A percentile compares a stretch with the other conserved stretches of the same genome.
Evolutionary conservation across 1,140 invertebrate genomes (phyloP).

Genomic region (Sarcophaga bullata): DNA sequence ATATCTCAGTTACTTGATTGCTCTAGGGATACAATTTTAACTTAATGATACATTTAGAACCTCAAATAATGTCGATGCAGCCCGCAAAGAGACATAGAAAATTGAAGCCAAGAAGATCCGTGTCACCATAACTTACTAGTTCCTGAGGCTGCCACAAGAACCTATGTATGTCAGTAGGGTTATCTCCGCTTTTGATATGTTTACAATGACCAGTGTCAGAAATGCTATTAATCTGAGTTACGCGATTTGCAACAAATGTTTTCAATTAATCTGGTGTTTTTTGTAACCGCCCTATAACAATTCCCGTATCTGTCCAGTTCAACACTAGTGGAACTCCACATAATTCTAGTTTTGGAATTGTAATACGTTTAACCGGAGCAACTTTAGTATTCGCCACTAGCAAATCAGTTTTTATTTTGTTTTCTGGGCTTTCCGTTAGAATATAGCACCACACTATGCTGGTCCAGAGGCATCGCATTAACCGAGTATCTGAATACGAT

Average conservation of each 20-base stretch:
- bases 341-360: background rate
- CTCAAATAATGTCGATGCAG: no score
- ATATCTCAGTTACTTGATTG: no score
- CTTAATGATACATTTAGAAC: no score
- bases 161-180: constrained; percentile 52
- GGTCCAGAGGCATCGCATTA: background rate
- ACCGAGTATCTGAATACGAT: background rate
- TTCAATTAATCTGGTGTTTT: background rate
- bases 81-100: background rate
- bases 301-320: constrained; percentile 3
- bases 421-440: constrained; percentile 48
- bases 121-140: constrained; percentile 14
- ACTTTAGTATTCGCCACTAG: background rate
- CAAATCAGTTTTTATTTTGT: background rate
- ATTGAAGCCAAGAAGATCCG: background rate
- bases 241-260: background rate
- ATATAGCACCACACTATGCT: constrained; percentile 51
- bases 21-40: no score
- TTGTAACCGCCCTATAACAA: background rate
- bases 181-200: constrained; percentile 51
- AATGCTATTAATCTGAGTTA: background rate
- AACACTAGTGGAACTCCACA: constrained; percentile 55
- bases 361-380: background rate
- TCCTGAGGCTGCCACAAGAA: constrained; percentile 33
- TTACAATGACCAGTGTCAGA: no score